These are phyloP conservation scores for Planococcus citri DNA, from an alignment of 1,140 invertebrate genomes.

Conservation along the genomic window DNA sequence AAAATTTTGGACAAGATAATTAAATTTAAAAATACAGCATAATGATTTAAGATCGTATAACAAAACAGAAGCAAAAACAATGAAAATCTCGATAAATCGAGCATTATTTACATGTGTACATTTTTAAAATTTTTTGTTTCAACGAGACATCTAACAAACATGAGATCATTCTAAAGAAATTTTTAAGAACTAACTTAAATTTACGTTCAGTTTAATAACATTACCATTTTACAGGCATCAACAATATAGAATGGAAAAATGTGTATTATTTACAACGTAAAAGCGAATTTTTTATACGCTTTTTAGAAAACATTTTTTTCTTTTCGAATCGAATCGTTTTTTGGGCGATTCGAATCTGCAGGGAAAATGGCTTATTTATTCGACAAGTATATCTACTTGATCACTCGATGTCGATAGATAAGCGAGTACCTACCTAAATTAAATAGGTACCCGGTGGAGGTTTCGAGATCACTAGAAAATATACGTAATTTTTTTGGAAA, in stretches of 20 bases:
- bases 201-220: not conserved
- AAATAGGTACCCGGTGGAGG: no score
- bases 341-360: no score
- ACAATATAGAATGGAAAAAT: not conserved
- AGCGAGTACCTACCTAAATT: no score
- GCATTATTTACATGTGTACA: not conserved
- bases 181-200: not conserved
- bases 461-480: no score
- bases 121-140: not conserved
- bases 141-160: not conserved
- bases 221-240: not conserved
- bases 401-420: no score
- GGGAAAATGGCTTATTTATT: no score
- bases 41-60: slow-evolving; percentile 1
- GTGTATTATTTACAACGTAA: not conserved
- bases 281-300: not conserved
- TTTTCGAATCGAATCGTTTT: no score
- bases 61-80: slow-evolving; percentile 7
- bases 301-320: not conserved
- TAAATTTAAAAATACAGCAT: not conserved
- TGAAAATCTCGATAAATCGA: not conserved
- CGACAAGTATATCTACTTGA: no score
- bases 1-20: not conserved
- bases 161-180: slow-evolving; percentile 18
- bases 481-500: no score